Conservation (phyloP, 2,888 invertebrate genomes). For the Leptinotarsa juncta region DNA sequence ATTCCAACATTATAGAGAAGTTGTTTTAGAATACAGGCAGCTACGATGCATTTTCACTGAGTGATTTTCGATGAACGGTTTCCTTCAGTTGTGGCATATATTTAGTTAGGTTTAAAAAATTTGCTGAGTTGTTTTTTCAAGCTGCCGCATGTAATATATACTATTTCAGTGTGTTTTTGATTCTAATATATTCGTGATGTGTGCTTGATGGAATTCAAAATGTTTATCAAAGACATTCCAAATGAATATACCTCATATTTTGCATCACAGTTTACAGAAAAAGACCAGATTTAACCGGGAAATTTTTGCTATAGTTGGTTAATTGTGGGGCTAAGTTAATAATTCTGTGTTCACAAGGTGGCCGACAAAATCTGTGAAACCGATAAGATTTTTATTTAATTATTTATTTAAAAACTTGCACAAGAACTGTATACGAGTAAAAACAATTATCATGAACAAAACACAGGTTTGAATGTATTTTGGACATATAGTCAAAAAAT, state of each 20-base stretch:
- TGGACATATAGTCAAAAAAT: not conserved
- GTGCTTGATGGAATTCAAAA: slow-evolving; percentile 6
- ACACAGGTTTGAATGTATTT: not conserved
- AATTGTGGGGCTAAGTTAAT: not conserved
- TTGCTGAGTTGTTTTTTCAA: not conserved
- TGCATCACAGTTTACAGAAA: slow-evolving; percentile 6
- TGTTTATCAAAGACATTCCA: slow-evolving; percentile 13
- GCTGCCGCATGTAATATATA: slow-evolving; percentile 7
- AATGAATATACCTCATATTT: slow-evolving; percentile 13
- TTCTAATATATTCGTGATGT: not conserved
- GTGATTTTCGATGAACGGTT: not conserved
- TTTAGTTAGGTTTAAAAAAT: not conserved
- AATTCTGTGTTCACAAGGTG: not conserved
- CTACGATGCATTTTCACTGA: not conserved
- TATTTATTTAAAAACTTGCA: not conserved
- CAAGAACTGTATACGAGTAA: not conserved
- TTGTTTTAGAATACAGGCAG: too few relatives aligned
- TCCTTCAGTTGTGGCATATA: not conserved
- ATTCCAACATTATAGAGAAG: too few relatives aligned
- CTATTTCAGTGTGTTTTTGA: slow-evolving; percentile 1
- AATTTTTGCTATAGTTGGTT: not conserved
- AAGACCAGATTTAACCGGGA: not conserved
- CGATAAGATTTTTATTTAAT: not conserved
- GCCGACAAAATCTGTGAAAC: not conserved
- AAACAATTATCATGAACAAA: not conserved